Conservation (phyloP, 1,140 invertebrate genomes). For the Eufriesea mexicana region DNA sequence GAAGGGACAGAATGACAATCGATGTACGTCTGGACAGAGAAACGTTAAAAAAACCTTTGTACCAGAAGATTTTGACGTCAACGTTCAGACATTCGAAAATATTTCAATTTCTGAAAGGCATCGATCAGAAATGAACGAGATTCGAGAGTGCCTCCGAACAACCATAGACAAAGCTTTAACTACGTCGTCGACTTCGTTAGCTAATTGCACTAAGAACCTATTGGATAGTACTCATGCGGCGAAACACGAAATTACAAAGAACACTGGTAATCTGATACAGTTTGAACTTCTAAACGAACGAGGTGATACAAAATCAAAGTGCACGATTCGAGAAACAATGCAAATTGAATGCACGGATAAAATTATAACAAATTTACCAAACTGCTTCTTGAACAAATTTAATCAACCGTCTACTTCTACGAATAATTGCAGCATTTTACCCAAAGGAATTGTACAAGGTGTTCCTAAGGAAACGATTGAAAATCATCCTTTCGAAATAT, state of each 20-base stretch:
- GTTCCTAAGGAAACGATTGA: not conserved
- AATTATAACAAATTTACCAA: not conserved
- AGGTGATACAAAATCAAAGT: too few relatives aligned
- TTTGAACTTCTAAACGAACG: not conserved
- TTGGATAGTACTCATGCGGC: not conserved
- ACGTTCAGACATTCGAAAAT: not conserved
- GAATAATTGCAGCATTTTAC: not conserved
- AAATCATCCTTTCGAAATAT: not conserved
- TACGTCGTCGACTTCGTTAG: not conserved
- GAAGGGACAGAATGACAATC: not conserved
- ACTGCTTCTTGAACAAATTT: not conserved
- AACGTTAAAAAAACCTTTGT: not conserved
- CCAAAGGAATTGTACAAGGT: not conserved
- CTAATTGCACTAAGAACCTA: not conserved
- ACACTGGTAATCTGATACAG: too few relatives aligned
- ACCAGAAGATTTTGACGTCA: not conserved
- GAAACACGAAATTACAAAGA: not conserved
- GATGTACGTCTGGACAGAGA: not conserved
- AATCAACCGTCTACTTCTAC: slow-evolving; percentile 1
- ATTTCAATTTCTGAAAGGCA: too few relatives aligned
- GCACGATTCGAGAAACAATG: not conserved
- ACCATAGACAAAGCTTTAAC: slow-evolving; percentile 12
- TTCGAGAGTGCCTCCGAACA: not conserved
- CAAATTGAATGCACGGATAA: not conserved
- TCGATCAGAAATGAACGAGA: not conserved